Conservation (phyloP, 2,888 invertebrate species). For the Hecatera dysodea region DNA sequence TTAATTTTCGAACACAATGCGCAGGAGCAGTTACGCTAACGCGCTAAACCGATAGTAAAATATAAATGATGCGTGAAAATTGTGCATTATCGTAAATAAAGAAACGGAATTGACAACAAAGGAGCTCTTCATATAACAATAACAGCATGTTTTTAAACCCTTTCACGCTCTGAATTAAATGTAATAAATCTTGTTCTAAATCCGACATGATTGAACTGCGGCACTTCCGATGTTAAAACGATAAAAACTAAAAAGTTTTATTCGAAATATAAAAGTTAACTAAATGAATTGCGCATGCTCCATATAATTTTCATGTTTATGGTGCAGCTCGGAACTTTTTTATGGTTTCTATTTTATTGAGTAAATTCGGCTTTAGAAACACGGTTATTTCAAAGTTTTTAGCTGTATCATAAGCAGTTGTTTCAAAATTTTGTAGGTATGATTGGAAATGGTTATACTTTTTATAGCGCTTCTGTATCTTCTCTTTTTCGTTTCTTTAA, state of each 20-base stretch:
- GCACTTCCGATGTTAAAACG: slow-evolving; percentile 44
- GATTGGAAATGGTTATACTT: slow-evolving; percentile 22
- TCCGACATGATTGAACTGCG: slow-evolving; percentile 62
- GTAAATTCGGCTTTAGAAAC: slow-evolving; percentile 20
- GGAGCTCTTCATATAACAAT: slow-evolving; percentile 74
- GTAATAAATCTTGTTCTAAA: slow-evolving; percentile 77
- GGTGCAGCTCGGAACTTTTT: slow-evolving; percentile 26
- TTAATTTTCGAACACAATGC: slow-evolving; percentile 48
- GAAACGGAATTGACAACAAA: slow-evolving; percentile 73
- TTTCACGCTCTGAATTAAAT: slow-evolving; percentile 73
- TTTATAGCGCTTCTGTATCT: not conserved
- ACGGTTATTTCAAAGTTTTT: slow-evolving; percentile 13
- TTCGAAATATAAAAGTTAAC: slow-evolving; percentile 14
- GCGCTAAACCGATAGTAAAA: slow-evolving; percentile 74
- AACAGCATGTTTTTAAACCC: slow-evolving; percentile 74
- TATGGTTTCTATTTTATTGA: slow-evolving; percentile 13
- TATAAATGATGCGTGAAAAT: slow-evolving; percentile 84
- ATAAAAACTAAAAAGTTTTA: slow-evolving; percentile 43
- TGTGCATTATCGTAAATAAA: slow-evolving; percentile 85
- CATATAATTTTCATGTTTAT: slow-evolving; percentile 44
- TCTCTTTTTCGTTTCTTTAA: slow-evolving; percentile 16
- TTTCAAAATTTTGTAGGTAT: slow-evolving; percentile 9
- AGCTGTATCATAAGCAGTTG: slow-evolving; percentile 13
- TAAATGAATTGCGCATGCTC: slow-evolving; percentile 28
- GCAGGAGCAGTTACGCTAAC: slow-evolving; percentile 53